These are phyloP conservation scores for Patagioenas fasciata DNA, from an alignment of 2,113 vertebrate species.

Conservation along the genomic window DNA sequence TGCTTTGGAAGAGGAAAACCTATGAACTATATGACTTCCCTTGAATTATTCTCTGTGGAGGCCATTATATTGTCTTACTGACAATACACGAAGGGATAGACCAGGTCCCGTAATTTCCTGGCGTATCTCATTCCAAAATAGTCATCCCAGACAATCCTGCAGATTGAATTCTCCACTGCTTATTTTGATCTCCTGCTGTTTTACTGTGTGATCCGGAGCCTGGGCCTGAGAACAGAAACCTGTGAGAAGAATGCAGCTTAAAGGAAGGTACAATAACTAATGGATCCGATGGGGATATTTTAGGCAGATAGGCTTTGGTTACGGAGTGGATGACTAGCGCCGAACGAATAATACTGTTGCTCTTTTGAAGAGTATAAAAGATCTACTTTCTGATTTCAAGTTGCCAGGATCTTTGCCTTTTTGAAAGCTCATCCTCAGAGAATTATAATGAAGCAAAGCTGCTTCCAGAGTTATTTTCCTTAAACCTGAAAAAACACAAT, in stretches of 20 bases:
- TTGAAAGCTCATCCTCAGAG: neutral
- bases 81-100: neutral
- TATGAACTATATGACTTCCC: neutral
- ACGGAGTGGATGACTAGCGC: neutral
- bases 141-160: neutral
- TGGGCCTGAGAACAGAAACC: neutral
- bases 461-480: neutral
- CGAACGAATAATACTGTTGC: neutral
- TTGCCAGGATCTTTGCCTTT: neutral
- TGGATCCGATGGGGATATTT: neutral
- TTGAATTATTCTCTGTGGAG: neutral
- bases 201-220: neutral
- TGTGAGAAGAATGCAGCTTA: neutral
- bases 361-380: neutral
- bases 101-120: neutral
- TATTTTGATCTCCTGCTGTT: neutral
- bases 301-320: conserved; percentile 17
- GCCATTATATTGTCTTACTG: neutral
- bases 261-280: neutral
- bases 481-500: conserved; percentile 17
- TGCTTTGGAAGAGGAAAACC: neutral
- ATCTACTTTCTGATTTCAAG: neutral
- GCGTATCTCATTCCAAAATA: neutral
- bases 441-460: conserved; percentile 25
- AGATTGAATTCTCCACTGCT: neutral